Conservation (phyloP, 2,888 invertebrate species). For the Bellardia pandia region DNA sequence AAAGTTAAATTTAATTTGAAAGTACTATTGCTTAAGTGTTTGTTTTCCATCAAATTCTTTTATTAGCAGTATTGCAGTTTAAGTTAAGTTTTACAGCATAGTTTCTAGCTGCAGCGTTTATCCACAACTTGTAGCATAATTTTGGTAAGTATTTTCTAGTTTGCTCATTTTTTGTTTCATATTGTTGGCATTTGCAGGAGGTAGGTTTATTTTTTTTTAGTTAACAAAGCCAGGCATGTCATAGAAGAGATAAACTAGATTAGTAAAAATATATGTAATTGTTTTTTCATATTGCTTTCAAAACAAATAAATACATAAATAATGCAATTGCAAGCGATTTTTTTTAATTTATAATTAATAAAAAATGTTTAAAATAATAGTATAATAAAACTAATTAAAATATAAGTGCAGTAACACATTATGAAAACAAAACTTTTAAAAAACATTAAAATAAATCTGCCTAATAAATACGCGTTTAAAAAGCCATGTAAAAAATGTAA, state of each 20-base stretch:
- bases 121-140: conserved; percentile 64
- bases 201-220: conserved; percentile 7
- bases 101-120: conserved; percentile 53
- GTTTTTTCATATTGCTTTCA: conserved; percentile 34
- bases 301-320: conserved; percentile 36
- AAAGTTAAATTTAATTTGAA: conserved; percentile 75
- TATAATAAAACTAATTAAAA: conserved; percentile 33
- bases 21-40: conserved; percentile 65
- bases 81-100: conserved; percentile 47
- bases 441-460: conserved; percentile 25
- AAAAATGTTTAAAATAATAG: conserved; percentile 26
- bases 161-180: conserved; percentile 50
- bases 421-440: conserved; percentile 35
- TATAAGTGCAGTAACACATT: conserved; percentile 1
- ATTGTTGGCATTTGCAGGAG: conserved; percentile 16
- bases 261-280: conserved; percentile 78
- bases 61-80: conserved; percentile 23
- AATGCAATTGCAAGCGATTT: conserved; percentile 64
- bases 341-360: conserved; percentile 34
- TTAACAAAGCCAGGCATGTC: conserved; percentile 81
- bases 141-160: conserved; percentile 61
- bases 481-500: conserved; percentile 26
- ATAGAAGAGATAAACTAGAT: conserved; percentile 83
- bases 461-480: conserved; percentile 69
- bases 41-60: background rate